These are phyloP conservation scores for Sus cebifrons DNA, from an alignment of 2,797 vertebrate genomes.

Conservation along the genomic window DNA sequence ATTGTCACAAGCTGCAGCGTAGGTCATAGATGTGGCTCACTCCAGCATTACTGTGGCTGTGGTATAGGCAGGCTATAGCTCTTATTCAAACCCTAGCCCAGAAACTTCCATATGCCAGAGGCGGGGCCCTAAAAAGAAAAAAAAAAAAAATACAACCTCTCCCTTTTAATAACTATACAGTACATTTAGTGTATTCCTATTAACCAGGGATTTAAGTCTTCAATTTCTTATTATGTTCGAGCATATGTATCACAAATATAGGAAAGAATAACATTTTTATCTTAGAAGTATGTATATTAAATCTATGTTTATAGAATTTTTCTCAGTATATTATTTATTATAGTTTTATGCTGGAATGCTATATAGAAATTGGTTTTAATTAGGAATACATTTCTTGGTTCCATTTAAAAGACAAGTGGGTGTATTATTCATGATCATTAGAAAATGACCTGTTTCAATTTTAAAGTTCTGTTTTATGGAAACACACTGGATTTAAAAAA, in stretches of 20 bases:
- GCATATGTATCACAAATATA: background rate
- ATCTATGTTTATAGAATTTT: background rate
- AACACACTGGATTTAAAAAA: background rate
- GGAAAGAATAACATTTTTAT: background rate
- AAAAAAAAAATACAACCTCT: background rate
- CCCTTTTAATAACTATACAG: background rate
- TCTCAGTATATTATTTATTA: background rate
- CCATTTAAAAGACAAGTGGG: conserved; percentile 33
- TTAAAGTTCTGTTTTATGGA: conserved; percentile 48
- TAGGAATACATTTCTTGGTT: conserved; percentile 20
- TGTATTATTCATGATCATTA: conserved; percentile 8
- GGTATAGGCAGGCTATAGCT: too few relatives aligned
- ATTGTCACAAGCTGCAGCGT: too few relatives aligned
- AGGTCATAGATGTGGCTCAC: too few relatives aligned
- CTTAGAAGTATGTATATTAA: conserved; percentile 39
- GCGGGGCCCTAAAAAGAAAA: too few relatives aligned
- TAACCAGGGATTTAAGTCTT: background rate
- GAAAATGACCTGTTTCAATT: conserved; percentile 46
- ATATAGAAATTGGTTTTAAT: conserved; percentile 24
- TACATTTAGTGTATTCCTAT: background rate
- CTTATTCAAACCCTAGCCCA: too few relatives aligned
- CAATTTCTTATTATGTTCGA: conserved; percentile 21
- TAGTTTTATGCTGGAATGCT: background rate
- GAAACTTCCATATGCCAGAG: too few relatives aligned
- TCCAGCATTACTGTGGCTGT: too few relatives aligned